phyloP scores from a whole-genome alignment of 2,113 vertebrate species.

The Coptodon rendalli region DNA sequence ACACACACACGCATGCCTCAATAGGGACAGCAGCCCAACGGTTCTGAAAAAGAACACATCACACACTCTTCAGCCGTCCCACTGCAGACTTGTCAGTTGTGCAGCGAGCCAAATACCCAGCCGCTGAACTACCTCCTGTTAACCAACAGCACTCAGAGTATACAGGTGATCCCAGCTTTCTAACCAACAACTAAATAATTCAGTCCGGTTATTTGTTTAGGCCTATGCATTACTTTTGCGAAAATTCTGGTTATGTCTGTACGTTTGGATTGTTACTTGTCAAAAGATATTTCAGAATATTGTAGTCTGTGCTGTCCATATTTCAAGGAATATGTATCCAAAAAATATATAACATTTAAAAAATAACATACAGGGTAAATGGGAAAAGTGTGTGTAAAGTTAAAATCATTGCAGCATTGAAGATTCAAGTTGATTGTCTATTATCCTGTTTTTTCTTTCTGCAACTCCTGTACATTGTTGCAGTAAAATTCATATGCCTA shows the following conservation, averaged over 20 bases:
- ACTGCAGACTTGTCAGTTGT: slow-evolving; percentile 43
- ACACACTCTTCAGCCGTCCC: slow-evolving; percentile 65
- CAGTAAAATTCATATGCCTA: not conserved
- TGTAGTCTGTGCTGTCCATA: not conserved
- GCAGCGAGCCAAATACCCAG: not conserved
- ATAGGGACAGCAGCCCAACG: slow-evolving; percentile 66
- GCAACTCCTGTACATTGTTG: not conserved
- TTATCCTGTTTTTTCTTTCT: not conserved
- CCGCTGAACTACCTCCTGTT: not conserved
- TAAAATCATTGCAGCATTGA: not conserved
- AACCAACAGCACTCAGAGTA: not conserved
- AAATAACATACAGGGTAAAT: not conserved
- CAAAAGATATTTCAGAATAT: not conserved
- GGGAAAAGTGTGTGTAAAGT: not conserved
- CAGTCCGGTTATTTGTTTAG: not conserved
- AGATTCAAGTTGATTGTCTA: not conserved
- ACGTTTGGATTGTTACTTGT: not conserved
- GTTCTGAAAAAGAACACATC: slow-evolving; percentile 79
- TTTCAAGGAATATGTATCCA: not conserved
- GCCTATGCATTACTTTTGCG: not conserved
- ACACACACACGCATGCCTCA: slow-evolving; percentile 9
- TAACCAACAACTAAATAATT: not conserved
- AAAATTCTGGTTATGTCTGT: not conserved
- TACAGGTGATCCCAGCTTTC: not conserved
- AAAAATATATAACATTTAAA: not conserved